Percentiles rank a stretch among this genome's conserved stretches.
phyloP scores from a whole-genome alignment of 2,113 vertebrate genomes.

The Sporophila hypoxantha region DNA sequence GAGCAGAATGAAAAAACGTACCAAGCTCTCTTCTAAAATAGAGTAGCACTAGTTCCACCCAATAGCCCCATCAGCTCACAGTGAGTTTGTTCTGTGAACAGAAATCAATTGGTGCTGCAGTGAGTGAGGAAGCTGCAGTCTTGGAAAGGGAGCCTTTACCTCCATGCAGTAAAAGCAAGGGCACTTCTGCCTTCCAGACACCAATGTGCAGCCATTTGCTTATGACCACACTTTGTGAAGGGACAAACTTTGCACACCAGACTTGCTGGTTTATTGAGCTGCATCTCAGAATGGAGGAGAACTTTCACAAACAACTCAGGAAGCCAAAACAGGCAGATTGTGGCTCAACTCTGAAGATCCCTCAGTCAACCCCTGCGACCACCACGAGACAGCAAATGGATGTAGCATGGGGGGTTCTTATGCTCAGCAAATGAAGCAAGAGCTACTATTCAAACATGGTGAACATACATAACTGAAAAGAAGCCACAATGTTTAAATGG shows the following conservation, averaged over 20 bases:
- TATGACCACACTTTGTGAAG: background rate
- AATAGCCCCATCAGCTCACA: background rate
- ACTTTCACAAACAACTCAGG: background rate
- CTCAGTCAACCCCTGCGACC: background rate
- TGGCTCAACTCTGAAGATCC: background rate
- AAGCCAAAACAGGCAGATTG: background rate
- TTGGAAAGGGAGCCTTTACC: background rate
- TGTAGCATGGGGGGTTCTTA: background rate
- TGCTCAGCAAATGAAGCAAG: background rate
- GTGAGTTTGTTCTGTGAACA: background rate
- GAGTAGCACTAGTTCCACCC: background rate
- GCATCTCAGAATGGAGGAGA: background rate
- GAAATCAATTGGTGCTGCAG: background rate
- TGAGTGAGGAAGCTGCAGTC: background rate
- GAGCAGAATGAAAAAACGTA: conserved; percentile 5
- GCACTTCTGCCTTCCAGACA: background rate
- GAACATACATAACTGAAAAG: background rate
- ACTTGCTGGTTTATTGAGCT: background rate
- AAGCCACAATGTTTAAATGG: background rate
- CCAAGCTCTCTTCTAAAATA: background rate
- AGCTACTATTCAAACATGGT: background rate
- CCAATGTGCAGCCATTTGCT: background rate
- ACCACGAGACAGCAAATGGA: background rate
- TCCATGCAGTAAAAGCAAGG: background rate
- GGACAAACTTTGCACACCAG: background rate